Base-by-base conservation (phyloP, 2,113 vertebrate genomes). In the Equus quagga region DNA sequence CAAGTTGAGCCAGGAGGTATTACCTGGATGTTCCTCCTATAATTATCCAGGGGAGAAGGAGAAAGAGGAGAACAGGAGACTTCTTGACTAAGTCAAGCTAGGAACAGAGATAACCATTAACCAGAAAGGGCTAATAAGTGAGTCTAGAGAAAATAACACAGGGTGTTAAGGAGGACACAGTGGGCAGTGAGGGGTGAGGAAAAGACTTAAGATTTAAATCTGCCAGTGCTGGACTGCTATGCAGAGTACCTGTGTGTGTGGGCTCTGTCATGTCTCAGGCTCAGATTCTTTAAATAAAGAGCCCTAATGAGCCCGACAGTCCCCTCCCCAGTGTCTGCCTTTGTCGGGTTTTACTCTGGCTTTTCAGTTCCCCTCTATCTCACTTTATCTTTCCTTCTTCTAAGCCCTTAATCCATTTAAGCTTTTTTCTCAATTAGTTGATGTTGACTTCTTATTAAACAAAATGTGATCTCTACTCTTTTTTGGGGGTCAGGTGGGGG, bases 211-310 rank as follows among this genome's bases (percentile, higher is more conserved):
- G 49, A 36, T 9, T 72, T 64, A 31, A 67, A 8, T 28, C 56
- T 3, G 18, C 65, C 11, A 15, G 24, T 0, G n/a, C 15, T 6
- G 8, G 33, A 0, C 3, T 2, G 28, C 9, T 15, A 5, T n/a
- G 51, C 23, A 49, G 23, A 17, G 33, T 36, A 6, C 17, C 33
- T 87, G 72, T n/a, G 11, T 17, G 8, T 24, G 12, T 18, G 72
- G 44, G 9, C 21, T 65, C 18, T n/a, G 13, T 44, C n/a, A 7
- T 31, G 19, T 46, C 33, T 69, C 5, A 36, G 46, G 54, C 44
- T 41, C 60, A 76, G 60, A 26, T 83, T 72, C 83, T 31, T 36
- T 51, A n/a, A 51, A 76, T 51, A n/a, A 60, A 78, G 33, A 67
- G 31, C 72, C 26, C 64, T 12, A 33, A 4, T n/a, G 54, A 96